A percentile compares a stretch with the other conserved stretches of the same genome.
These are phyloP conservation scores for Drosophila yooni DNA, from an alignment of 2,888 invertebrate genomes.

Conservation along the genomic window DNA sequence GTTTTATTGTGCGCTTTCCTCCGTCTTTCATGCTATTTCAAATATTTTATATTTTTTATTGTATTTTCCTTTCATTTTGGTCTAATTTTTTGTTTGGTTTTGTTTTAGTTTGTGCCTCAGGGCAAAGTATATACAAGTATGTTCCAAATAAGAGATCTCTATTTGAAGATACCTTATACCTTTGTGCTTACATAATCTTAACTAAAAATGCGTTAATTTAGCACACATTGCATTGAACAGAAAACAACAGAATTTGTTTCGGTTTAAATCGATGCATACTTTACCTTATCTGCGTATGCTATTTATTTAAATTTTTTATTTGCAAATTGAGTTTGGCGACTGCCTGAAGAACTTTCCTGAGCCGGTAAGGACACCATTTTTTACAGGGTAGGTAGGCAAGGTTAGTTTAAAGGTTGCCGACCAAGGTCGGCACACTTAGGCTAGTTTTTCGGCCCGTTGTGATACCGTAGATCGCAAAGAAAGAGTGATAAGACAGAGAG, in stretches of 20 bases:
- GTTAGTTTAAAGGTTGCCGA: too few relatives aligned
- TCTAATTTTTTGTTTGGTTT: conserved; percentile 41
- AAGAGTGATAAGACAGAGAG: too few relatives aligned
- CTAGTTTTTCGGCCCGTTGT: too few relatives aligned
- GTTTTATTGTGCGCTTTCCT: conserved; percentile 65
- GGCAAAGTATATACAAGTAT: conserved; percentile 16
- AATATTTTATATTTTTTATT: conserved; percentile 43
- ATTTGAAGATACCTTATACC: neutral
- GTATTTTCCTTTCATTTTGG: conserved; percentile 68
- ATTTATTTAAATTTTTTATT: neutral
- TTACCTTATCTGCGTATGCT: neutral
- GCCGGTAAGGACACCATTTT: neutral
- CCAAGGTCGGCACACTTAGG: too few relatives aligned
- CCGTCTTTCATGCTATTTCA: conserved; percentile 38
- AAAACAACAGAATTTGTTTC: neutral
- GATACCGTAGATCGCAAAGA: too few relatives aligned
- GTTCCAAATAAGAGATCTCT: neutral
- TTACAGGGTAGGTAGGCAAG: neutral
- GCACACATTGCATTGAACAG: neutral
- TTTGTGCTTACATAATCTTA: neutral
- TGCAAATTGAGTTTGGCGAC: neutral
- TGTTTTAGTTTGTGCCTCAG: conserved; percentile 38
- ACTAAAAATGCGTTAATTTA: neutral
- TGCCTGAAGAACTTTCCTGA: neutral
- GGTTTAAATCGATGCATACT: neutral